Evolutionary conservation across 2,888 invertebrate genomes (phyloP), one percentile per base, ranked within the genome.

Genomic region (Philopedon plagiatum): DNA sequence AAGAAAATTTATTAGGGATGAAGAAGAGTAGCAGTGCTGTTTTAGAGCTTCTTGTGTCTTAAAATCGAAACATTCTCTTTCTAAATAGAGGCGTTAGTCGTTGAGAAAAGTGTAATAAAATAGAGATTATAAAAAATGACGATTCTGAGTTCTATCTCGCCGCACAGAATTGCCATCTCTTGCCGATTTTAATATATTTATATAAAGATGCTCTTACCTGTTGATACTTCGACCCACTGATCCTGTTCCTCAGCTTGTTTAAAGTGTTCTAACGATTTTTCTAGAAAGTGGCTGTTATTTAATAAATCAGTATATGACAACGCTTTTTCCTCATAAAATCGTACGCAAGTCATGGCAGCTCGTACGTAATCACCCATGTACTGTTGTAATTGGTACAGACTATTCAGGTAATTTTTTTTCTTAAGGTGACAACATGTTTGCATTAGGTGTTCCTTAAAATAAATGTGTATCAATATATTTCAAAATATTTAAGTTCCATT

Each of bases 271-370:
- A 90, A 89, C 0, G 92, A 92, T 32, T 89, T 87, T 0, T 87
- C 77, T 76, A 91, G 81, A 81, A 88, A 85, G 76, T 87, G 85
- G n/a, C 86, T 83, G 82, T 89, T 87, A 1, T 83, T 82, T 49
- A 86, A 85, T 57, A 91, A 81, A 75, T 91, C 90, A 0, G 85
- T 85, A 78, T 90, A 92, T 51, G 84, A 88, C 1, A 85, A 85
- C 5, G 88, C 88, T 75, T 89, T 88, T 62, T 90, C 87, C n/a
- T 90, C 87, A 84, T 93, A 94, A 81, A 94, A 91, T 72, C 90
- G 88, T 58, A 93, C 92, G 81, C 94, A 94, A 0, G 94, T 93
- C 87, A 94, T 93, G 4, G 93, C 90, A 0, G 94, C 94, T 62
- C 94, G 88, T 37, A 94, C 89, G 73, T 90, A 90, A 83, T 94